Evolutionary conservation across 2,888 invertebrate genomes (phyloP).

Genomic region (Diarsia mendica): DNA sequence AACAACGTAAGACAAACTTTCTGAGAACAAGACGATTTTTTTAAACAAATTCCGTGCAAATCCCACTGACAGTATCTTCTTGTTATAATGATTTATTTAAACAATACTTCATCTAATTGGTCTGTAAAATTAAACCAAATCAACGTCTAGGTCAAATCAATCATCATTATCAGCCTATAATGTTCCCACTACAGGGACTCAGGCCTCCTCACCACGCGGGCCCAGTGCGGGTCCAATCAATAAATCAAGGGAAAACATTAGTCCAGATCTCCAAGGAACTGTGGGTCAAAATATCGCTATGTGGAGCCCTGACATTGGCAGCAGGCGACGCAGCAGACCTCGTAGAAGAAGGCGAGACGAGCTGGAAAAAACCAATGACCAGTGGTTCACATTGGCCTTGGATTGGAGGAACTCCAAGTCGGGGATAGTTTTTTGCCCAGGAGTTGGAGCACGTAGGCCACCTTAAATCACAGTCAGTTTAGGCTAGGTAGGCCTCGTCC

Average conservation of each 20-base stretch:
- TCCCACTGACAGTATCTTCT: background rate
- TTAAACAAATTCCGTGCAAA: slow-evolving; percentile 14
- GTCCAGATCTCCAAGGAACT: background rate
- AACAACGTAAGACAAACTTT: slow-evolving; percentile 42
- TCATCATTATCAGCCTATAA: too few relatives aligned
- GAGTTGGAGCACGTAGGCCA: background rate
- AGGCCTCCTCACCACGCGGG: too few relatives aligned
- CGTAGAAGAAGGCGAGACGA: background rate
- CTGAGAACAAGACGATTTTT: slow-evolving; percentile 41
- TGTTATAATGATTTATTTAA: background rate
- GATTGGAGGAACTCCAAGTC: background rate
- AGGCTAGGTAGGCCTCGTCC: too few relatives aligned
- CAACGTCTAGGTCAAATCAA: background rate
- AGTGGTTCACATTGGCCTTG: background rate
- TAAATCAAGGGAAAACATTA: background rate
- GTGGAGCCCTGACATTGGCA: background rate
- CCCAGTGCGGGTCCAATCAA: background rate
- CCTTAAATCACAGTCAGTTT: background rate
- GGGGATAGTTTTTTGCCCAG: background rate
- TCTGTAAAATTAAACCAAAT: background rate
- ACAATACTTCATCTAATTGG: background rate
- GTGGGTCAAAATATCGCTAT: background rate
- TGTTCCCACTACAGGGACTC: too few relatives aligned
- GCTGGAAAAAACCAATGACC: background rate
- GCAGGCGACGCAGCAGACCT: background rate